Base-by-base conservation (phyloP, 1,140 invertebrate species). In the Oppia nitens region DNA sequence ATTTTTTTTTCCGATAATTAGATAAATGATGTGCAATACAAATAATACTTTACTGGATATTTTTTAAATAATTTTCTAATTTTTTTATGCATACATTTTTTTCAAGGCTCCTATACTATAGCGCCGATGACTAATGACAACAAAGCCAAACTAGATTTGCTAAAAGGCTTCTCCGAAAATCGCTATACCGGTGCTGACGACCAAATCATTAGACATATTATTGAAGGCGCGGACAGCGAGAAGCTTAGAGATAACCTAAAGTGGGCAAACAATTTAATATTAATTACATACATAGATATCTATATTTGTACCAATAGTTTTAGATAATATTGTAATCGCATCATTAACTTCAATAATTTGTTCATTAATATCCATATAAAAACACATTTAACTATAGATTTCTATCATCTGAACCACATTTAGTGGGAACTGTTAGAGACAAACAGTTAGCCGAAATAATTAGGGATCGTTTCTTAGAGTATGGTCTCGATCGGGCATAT, bases 361-460 rank as follows among this genome's bases (percentile, higher is more conserved):
- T 29, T n/a, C 20, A 57, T 29, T 29, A 9, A 20, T 21, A n/a
- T 27, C 28, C 28, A 21, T 9, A 9, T 47, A 3, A 17, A 24
- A 24, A 25, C n/a, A 3, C 25, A 49, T 6, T 21, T 55, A 20
- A 45, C 12, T 23, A 55, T 17, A 57, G 56, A 49, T 57, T 57
- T n/a, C 17, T 57, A 27, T 57, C 56, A n/a, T 12, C 50, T n/a
- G 21, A 55, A 54, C 50, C 58, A 9, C 58, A 59, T 29, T 28
- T 52, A 11, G 25, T 51, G 1, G 49, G 50, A 23, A 54, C 50
- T n/a, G 26, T 25, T 21, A 12, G 51, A 3, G 52, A 59, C 21
- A 28, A 54, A 54, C 11, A 26, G 21, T 55, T 59, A 47, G 58
- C 58, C 11, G 24, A 53, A 55, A 23, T 25, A 11, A 52, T 47